These are phyloP conservation scores for Penaeus vannamei DNA, from an alignment of 1,140 invertebrate genomes.

Conservation along the genomic window DNA sequence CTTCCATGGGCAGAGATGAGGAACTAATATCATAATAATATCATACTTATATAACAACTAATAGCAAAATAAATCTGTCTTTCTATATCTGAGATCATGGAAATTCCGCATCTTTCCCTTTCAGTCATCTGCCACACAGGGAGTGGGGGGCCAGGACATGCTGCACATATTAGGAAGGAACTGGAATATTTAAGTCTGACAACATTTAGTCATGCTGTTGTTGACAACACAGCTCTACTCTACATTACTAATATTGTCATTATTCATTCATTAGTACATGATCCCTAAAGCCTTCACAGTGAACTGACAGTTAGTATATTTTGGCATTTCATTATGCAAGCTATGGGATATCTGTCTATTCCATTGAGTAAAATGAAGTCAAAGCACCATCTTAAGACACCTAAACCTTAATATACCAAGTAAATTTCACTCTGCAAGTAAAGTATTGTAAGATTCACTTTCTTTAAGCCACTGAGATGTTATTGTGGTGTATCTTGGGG, in stretches of 20 bases:
- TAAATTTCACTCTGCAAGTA: no score
- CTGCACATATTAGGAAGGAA: constrained; percentile 63
- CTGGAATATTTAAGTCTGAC: constrained; percentile 56
- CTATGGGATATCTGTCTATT: not conserved
- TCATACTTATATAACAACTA: no score
- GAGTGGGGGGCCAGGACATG: constrained; percentile 61
- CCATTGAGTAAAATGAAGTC: not conserved
- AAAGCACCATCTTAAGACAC: no score
- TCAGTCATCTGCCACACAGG: not conserved
- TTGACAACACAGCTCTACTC: constrained; percentile 63
- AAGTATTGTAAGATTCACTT: no score
- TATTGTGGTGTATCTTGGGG: no score
- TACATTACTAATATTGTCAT: constrained; percentile 48
- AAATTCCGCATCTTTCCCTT: no score
- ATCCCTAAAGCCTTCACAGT: constrained; percentile 53
- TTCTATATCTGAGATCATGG: not conserved
- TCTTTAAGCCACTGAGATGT: no score
- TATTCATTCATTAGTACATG: constrained; percentile 41
- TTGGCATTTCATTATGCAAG: constrained; percentile 37
- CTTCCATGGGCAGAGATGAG: no score
- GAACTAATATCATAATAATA: no score
- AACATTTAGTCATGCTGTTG: constrained; percentile 63
- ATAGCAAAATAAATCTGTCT: not conserved
- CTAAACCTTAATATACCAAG: no score
- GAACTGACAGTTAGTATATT: constrained; percentile 53